Percentiles rank a stretch among this genome's conserved stretches.
Evolutionary conservation across 2,113 vertebrate species (phyloP).

Genomic region (Mungos mungo): DNA sequence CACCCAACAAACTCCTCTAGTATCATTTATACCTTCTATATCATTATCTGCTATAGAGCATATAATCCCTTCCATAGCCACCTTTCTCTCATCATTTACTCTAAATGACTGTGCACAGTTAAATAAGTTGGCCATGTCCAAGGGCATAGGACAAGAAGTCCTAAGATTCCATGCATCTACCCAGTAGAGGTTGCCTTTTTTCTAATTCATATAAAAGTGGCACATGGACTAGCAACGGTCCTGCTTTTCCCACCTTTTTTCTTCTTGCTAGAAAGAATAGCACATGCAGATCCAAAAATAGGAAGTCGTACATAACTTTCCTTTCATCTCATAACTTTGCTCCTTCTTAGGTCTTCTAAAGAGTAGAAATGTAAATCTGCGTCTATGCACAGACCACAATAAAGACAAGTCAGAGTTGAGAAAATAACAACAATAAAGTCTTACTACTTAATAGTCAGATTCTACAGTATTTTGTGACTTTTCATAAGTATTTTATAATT

Average conservation of each 20-base stretch:
- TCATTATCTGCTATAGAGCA: not conserved
- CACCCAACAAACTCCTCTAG: not conserved
- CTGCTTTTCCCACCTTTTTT: not conserved
- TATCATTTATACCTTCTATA: not conserved
- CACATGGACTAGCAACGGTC: not conserved
- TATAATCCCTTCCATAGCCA: not conserved
- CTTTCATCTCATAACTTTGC: not conserved
- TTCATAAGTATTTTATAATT: not conserved
- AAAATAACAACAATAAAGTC: not conserved
- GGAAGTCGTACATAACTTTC: not conserved
- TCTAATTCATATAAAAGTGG: not conserved
- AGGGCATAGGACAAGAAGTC: not conserved
- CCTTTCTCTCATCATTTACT: not conserved
- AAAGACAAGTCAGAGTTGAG: not conserved
- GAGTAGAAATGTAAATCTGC: not conserved
- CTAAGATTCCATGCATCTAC: not conserved
- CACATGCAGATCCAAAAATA: not conserved
- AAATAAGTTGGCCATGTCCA: not conserved
- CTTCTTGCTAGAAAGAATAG: not conserved
- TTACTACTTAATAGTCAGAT: not conserved
- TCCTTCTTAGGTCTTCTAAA: not conserved
- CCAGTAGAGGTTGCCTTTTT: not conserved
- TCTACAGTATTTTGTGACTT: not conserved
- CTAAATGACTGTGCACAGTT: not conserved
- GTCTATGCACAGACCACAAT: not conserved